Evolutionary conservation across 1,140 invertebrate genomes (phyloP), one percentile per base, ranked within the genome.

Genomic region (Chelonus insularis): DNA sequence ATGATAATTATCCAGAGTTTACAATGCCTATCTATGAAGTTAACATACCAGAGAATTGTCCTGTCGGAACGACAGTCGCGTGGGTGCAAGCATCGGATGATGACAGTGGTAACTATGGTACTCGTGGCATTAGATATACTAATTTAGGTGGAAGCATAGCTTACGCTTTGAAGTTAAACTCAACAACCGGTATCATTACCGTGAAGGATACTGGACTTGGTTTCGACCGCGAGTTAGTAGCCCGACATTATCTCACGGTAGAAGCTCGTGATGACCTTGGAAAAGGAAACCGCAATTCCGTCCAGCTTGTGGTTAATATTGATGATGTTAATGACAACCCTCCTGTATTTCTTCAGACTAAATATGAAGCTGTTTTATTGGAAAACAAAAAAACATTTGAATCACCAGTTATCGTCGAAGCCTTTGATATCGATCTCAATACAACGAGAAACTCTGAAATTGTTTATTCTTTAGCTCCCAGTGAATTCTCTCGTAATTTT

Each of bases 1-100:
- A 98, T 73, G 96, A 98, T 74, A 97, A 97, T 78, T 91, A 92
- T 73, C 96, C 95, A 0, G 89, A 93, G 75, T 98, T 98, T 72
- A 88, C 85, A 0, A 85, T 91, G 69, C 80, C 85, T 12, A 73
- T 87, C 23, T 96, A 96, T 74, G 90, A 92, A 69, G 88, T 91
- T 1, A 88, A 85, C 1, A 83, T 93, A 20, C 85, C 85, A 9
- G 95, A 98, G 80, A 95, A 97, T 78, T 91, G 92, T 72, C 83
- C 85, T 18, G 80, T 86, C 32, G 94, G 93, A 9, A 93, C 91
- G 0, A 90, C 88, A 4, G 87, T 98, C 0, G 89, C 90, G 4
- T 88, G 88, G 85, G 87, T 96, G 2, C 87, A 92, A 77, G 94
- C 94, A 0, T 73, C 87, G 1, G 94, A 96, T 74, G 84, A 86